phyloP scores from a whole-genome alignment of 2,797 vertebrate genomes.

The Epinephelus awoara region DNA sequence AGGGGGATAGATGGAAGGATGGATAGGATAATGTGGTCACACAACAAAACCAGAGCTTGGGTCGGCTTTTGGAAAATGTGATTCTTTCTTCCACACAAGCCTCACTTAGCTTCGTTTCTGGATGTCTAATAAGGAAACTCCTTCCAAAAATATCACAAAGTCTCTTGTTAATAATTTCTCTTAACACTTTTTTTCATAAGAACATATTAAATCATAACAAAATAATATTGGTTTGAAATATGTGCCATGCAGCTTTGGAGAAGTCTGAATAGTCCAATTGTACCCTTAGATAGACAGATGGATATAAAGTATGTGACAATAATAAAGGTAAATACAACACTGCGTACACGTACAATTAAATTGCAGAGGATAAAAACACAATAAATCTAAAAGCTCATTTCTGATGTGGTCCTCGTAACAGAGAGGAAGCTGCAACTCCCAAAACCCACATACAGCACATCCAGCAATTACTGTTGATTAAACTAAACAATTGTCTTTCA shows the following conservation, averaged over 20 bases:
- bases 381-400: constrained; percentile 1
- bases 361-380: background rate
- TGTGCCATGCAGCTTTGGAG: background rate
- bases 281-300: background rate
- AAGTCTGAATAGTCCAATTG: background rate
- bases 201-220: background rate
- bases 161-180: background rate
- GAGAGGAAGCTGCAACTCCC: constrained; percentile 1
- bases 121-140: background rate
- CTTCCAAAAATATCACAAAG: background rate
- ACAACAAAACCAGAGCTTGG: constrained; percentile 9
- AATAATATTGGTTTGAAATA: background rate
- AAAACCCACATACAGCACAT: constrained; percentile 7
- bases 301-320: background rate
- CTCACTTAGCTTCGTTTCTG: background rate
- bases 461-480: background rate
- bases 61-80: constrained; percentile 21
- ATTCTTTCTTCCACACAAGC: constrained; percentile 7
- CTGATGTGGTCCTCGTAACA: background rate
- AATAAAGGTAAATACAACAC: constrained; percentile 11
- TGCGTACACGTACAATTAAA: background rate
- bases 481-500: background rate
- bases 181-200: background rate
- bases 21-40: constrained; percentile 25
- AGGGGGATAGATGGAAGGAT: constrained; percentile 22